Conservation (phyloP, 2,888 invertebrate species). For the Ptychoptera albimana region DNA sequence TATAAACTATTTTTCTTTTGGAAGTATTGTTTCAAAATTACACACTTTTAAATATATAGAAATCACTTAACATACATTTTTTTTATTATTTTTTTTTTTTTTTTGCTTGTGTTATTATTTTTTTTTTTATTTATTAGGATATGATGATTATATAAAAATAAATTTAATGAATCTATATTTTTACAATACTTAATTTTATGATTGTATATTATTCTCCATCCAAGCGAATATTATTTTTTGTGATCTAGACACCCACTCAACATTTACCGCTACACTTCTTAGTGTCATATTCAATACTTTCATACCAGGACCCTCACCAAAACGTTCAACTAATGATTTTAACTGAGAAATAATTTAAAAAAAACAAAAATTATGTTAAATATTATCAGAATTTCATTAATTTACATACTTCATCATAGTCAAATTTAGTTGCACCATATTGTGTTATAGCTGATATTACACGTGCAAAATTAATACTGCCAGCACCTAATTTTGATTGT, state of each 20-base stretch:
- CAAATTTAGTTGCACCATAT: constrained; percentile 31
- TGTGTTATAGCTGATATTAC: constrained; percentile 32
- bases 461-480: constrained; percentile 29
- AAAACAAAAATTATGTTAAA: not conserved
- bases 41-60: not conserved
- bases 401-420: constrained; percentile 29
- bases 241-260: constrained; percentile 30
- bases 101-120: not conserved
- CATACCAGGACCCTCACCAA: constrained; percentile 30
- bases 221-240: constrained; percentile 29
- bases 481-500: constrained; percentile 26
- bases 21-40: not conserved
- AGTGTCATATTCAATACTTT: constrained; percentile 29
- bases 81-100: not conserved
- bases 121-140: not conserved
- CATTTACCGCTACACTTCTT: constrained; percentile 30
- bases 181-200: constrained; percentile 16
- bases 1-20: not conserved
- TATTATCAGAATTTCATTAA: not conserved
- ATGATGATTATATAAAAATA: not conserved
- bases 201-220: constrained; percentile 27
- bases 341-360: constrained; percentile 16
- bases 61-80: not conserved
- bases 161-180: constrained; percentile 5
- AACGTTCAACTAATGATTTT: constrained; percentile 30